phyloP scores from a whole-genome alignment of 2,888 invertebrate genomes.

The Trisateles emortualis region DNA sequence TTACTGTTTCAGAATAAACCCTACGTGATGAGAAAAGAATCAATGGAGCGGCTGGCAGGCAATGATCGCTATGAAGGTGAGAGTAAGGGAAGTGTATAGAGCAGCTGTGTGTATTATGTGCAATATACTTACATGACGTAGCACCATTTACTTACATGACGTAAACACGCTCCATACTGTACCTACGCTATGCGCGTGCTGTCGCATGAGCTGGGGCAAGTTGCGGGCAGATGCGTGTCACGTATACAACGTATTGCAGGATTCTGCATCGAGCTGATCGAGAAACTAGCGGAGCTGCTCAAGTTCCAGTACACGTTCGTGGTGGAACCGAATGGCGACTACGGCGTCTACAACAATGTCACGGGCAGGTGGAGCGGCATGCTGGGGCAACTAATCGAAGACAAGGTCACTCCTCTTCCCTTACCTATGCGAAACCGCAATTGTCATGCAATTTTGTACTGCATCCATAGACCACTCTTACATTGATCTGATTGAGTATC shows the following conservation, averaged over 20 bases:
- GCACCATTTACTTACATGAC: no score
- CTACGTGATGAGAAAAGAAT: constrained; percentile 94
- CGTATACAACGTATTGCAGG: constrained; percentile 89
- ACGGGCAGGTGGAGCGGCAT: constrained; percentile 91
- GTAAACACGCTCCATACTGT: no score
- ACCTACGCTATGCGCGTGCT: no score
- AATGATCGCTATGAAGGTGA: constrained; percentile 94
- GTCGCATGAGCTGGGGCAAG: no score
- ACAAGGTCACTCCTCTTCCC: constrained; percentile 70
- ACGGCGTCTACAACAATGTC: constrained; percentile 88
- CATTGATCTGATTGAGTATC: no score
- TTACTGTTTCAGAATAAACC: constrained; percentile 91
- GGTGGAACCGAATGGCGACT: constrained; percentile 89
- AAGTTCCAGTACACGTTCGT: constrained; percentile 94
- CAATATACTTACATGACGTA: background rate
- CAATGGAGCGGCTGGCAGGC: constrained; percentile 88
- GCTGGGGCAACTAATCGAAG: constrained; percentile 89
- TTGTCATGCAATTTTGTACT: no score
- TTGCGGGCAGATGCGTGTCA: no score
- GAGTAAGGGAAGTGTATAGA: no score
- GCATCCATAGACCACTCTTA: no score
- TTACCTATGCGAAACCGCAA: no score
- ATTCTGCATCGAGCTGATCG: constrained; percentile 95
- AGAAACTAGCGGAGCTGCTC: constrained; percentile 90
- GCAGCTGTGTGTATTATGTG: no score